Base-by-base conservation (phyloP, 2,113 vertebrate genomes). In the Natator depressus region DNA sequence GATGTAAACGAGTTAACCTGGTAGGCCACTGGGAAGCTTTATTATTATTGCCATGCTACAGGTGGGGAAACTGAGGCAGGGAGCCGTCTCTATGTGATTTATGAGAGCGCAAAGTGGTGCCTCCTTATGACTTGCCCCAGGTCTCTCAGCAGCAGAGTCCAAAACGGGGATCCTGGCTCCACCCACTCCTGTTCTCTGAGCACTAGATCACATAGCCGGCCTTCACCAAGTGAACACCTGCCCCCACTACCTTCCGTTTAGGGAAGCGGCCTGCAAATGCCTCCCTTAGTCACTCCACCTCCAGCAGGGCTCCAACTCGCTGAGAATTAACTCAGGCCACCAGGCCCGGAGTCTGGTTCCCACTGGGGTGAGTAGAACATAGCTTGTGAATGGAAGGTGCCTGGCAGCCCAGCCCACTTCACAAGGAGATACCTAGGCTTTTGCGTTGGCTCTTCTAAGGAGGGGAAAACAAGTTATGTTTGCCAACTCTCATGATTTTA, bases 21-120 rank as follows among this genome's bases (percentile, higher is more conserved):
- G 59, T 29, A 19, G 76, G 47, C 38, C 83, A 89, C 82, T 65
- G 50, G 54, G 92, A 94, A 91, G 17, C 47, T 87, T 57, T 38
- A 50, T 95, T 72, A 76, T 27, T 72, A 80, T 27, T 31, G 31
- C 93, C 53, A 85, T 88, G 75, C 90, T 35, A 35, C 16, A 62
- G 42, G 3, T 1, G 4, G 88, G 78, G 86, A 96, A 97, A 90
- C 86, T 89, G 85, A 97, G 96, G 91, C 49, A 94, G 49, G 12
- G 85, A 82, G 86, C 49, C 82, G 42, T 46, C 55, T 96, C 82
- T 72, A 49, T 90, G 65, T 31, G 79, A 38, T 50, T 88, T 65
- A 91, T 6, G 55, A 91, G 62, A 17, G 57, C 35, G 6, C 16
- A 16, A 69, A n/a, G 9, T 72, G n/a, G 22, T 92, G 69, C 54